A percentile compares a stretch with the other conserved stretches of the same genome.
These are phyloP conservation scores for Sebastes kiyomatsui DNA, from an alignment of 2,797 vertebrate genomes.

Conservation along the genomic window DNA sequence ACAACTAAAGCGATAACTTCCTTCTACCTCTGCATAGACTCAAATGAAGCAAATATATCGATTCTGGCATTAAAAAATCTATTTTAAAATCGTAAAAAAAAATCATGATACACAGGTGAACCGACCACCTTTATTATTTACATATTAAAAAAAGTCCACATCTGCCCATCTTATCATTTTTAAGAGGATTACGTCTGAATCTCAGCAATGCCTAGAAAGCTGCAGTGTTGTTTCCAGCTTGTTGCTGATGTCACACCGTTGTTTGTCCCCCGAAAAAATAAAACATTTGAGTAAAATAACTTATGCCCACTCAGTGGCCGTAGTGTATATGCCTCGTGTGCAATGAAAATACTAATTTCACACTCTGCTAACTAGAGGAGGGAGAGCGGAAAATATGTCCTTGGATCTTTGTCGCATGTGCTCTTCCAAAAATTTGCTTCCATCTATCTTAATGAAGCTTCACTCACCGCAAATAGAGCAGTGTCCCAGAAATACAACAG, in stretches of 20 bases:
- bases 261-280: background rate
- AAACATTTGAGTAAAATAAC: conserved; percentile 1
- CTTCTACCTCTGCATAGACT: background rate
- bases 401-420: conserved; percentile 41
- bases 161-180: conserved; percentile 12
- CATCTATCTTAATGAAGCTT: conserved; percentile 62
- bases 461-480: conserved; percentile 47
- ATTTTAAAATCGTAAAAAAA: background rate
- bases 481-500: conserved; percentile 65
- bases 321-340: background rate
- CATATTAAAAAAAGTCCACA: background rate
- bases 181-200: conserved; percentile 11
- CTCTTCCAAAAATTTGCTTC: conserved; percentile 30
- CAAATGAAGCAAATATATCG: background rate
- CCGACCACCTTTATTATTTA: background rate
- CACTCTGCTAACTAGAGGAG: conserved; percentile 26
- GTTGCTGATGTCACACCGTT: background rate
- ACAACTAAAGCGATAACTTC: background rate
- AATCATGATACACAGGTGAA: too few species aligned
- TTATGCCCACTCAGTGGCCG: background rate
- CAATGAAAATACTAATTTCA: conserved; percentile 51
- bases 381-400: conserved; percentile 27
- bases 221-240: conserved; percentile 5
- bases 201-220: background rate
- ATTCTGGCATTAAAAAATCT: background rate